Conservation (phyloP, 2,113 vertebrate genomes). For the Rhea pennata region DNA sequence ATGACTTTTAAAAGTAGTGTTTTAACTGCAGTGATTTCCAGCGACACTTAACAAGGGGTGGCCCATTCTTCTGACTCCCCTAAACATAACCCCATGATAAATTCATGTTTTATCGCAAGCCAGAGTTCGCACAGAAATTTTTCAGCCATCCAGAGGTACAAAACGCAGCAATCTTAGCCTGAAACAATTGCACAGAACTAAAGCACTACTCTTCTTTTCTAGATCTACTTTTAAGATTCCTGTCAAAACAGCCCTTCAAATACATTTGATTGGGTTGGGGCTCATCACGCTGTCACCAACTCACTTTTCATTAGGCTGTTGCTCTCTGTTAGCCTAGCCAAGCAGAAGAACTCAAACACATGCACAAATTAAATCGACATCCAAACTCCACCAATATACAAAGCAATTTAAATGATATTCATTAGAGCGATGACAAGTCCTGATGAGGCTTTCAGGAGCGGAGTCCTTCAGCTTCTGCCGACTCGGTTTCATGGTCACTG, state of each 20-base stretch:
- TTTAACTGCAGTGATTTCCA: not conserved
- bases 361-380: slow-evolving; percentile 99
- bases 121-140: not conserved
- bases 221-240: slow-evolving; percentile 76
- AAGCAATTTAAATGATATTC: slow-evolving; percentile 99
- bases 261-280: slow-evolving; percentile 90
- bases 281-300: slow-evolving; percentile 92
- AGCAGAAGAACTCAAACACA: slow-evolving; percentile 99
- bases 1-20: not conserved
- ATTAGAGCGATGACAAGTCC: slow-evolving; percentile 99
- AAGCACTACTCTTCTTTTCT: slow-evolving; percentile 70
- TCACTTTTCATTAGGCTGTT: slow-evolving; percentile 96
- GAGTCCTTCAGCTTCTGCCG: slow-evolving; percentile 88
- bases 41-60: not conserved
- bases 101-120: not conserved
- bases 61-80: not conserved
- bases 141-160: not conserved
- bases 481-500: slow-evolving; percentile 87
- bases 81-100: not conserved
- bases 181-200: slow-evolving; percentile 63
- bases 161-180: slow-evolving; percentile 23
- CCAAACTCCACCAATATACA: slow-evolving; percentile 99
- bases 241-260: slow-evolving; percentile 92
- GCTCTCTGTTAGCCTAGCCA: slow-evolving; percentile 93
- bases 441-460: slow-evolving; percentile 96